phyloP scores from a whole-genome alignment of 2,888 invertebrate species.

The Sisyra nigra region DNA sequence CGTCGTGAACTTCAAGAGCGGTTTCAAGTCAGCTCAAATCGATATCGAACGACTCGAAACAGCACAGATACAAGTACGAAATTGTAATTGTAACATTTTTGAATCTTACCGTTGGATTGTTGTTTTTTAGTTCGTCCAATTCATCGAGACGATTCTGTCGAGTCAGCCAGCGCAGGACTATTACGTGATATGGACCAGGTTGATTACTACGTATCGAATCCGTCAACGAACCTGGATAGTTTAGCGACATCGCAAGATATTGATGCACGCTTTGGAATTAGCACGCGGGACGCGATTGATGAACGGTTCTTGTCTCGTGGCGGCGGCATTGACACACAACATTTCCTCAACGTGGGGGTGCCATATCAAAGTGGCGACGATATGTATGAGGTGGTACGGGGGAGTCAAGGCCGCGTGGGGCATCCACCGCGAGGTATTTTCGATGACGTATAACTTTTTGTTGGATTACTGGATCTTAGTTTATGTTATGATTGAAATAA shows the following conservation, averaged over 20 bases:
- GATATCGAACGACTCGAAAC: conserved; percentile 27
- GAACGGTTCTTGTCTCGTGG: conserved; percentile 16
- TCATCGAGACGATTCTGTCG: conserved; percentile 39
- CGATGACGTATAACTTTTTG: conserved; percentile 52
- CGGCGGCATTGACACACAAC: conserved; percentile 21
- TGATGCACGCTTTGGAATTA: conserved; percentile 47
- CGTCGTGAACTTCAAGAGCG: conserved; percentile 57
- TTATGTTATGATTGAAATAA: conserved; percentile 7
- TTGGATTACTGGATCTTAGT: conserved; percentile 8
- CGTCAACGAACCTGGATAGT: conserved; percentile 17
- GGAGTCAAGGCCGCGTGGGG: conserved; percentile 35
- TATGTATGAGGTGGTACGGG: conserved; percentile 15
- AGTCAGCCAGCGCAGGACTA: conserved; percentile 62
- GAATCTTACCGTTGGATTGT: conserved; percentile 1
- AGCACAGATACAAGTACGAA: conserved; percentile 30
- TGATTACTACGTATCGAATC: conserved; percentile 45
- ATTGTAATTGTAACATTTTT: background rate
- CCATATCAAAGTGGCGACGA: conserved; percentile 21
- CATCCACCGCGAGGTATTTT: conserved; percentile 65
- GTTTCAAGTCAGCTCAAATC: conserved; percentile 29
- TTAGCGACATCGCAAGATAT: conserved; percentile 28
- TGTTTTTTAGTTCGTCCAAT: conserved; percentile 28
- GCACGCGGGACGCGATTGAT: conserved; percentile 34
- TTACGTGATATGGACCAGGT: conserved; percentile 57
- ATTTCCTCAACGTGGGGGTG: conserved; percentile 19